Base-by-base conservation (phyloP, 2,888 invertebrate genomes). In the Drosophila kambysellisi region DNA sequence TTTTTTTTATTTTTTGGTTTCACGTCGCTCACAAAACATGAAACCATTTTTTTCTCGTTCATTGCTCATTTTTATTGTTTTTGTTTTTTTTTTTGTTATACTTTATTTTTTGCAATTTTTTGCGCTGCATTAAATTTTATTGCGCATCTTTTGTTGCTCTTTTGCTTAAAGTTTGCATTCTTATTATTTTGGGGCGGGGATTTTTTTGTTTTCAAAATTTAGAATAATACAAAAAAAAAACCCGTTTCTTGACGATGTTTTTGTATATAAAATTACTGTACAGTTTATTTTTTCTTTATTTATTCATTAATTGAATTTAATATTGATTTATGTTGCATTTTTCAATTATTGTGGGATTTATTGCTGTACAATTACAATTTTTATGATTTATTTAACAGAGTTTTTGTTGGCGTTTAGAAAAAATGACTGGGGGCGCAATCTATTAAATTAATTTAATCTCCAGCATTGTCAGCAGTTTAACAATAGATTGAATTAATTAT, bases 1-100 rank as follows among this genome's bases (percentile, higher is more conserved):
- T 25, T 25, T 25, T 12, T 70, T 64, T 61, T 65, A 39, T 50
- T 46, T 62, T 50, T 66, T 15, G 4, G 59, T 59, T 73, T 64
- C 53, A 39, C 75, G 58, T 66, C 62, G 75, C 70, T 70, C 72
- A 74, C 74, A 81, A 76, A 72, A 82, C 79, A 80, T 72, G 68
- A 81, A 70, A 74, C 70, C 46, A 66, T 61, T 68, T 71, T 57
- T 37, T 37, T 58, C n/a, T 53, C 37, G 29, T 35, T 67, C 74
- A 74, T 43, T 57, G 60, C 62, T 46, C 37, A 59, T 35, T 35
- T 58, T 63, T 41, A 35, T 58, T 64, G 29, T 57, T 72, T 41
- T 46, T 37, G 46, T n/a, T n/a, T n/a, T n/a, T n/a, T 43, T 53
- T 77, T 46, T 17, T 37, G 46, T 15, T 46, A 0, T 46, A 46